Conservation (phyloP, 2,797 vertebrate species). For the Pelodytes ibericus region DNA sequence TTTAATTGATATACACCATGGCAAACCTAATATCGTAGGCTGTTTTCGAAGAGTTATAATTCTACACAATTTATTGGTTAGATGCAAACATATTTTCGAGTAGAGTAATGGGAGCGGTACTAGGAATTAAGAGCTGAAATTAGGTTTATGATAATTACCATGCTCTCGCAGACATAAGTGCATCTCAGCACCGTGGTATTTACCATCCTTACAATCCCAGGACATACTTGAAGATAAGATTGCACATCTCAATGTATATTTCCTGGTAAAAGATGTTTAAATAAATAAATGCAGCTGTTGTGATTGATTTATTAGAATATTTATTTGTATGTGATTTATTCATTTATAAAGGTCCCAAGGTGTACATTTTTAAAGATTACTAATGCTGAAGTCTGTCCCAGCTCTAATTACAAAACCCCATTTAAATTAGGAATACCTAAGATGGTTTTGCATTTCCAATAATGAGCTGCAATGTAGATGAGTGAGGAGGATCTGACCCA, state of each 20-base stretch:
- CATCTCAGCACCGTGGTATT: constrained; percentile 38
- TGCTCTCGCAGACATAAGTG: constrained; percentile 42
- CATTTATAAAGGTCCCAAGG: neutral
- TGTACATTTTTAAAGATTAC: neutral
- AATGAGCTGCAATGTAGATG: neutral
- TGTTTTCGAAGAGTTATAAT: constrained; percentile 11
- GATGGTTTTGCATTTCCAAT: neutral
- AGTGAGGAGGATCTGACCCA: neutral
- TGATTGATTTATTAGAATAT: constrained; percentile 26
- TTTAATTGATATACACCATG: neutral
- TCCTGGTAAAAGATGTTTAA: constrained; percentile 23
- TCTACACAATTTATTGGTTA: constrained; percentile 15
- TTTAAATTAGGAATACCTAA: neutral
- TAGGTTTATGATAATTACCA: constrained; percentile 51
- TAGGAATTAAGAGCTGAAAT: constrained; percentile 48
- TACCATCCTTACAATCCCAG: constrained; percentile 41
- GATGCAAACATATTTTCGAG: constrained; percentile 27
- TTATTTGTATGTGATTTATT: constrained; percentile 34
- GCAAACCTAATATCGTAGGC: neutral
- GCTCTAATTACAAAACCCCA: neutral
- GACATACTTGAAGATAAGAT: constrained; percentile 41
- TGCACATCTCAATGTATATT: constrained; percentile 27
- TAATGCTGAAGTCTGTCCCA: neutral
- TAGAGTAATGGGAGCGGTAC: constrained; percentile 20
- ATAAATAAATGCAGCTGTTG: constrained; percentile 33